A percentile compares a stretch with the other conserved stretches of the same genome.
These are phyloP conservation scores for Philypnodon macrostomus DNA, from an alignment of 2,797 vertebrate species.

Conservation along the genomic window DNA sequence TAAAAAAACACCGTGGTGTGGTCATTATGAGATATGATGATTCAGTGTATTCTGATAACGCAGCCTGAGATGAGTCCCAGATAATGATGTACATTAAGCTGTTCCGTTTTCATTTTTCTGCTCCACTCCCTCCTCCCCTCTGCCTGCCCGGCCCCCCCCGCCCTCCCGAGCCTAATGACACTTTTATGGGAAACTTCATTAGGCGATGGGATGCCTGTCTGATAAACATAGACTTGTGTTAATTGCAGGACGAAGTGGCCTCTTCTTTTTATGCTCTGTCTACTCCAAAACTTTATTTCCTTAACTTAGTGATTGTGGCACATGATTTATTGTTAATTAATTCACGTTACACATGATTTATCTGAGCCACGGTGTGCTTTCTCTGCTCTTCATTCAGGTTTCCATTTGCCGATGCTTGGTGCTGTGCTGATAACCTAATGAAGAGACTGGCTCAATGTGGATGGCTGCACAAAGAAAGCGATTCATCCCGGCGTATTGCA, in stretches of 20 bases:
- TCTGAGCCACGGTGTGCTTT: constrained; percentile 17
- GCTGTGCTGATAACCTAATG: constrained; percentile 38
- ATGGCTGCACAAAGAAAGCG: constrained; percentile 38
- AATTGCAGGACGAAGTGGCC: constrained; percentile 57
- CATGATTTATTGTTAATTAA: constrained; percentile 51
- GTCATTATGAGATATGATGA: constrained; percentile 64
- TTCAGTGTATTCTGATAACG: constrained; percentile 68
- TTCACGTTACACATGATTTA: constrained; percentile 32
- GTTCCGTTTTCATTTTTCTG: constrained; percentile 55
- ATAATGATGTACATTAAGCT: constrained; percentile 70
- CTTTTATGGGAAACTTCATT: constrained; percentile 76
- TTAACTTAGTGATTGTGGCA: constrained; percentile 28
- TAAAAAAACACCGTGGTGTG: constrained; percentile 40
- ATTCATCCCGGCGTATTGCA: constrained; percentile 51
- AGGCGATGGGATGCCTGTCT: constrained; percentile 54
- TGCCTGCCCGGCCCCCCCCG: background rate
- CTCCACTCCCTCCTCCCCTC: constrained; percentile 11
- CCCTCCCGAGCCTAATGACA: constrained; percentile 59
- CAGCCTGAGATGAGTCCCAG: constrained; percentile 47
- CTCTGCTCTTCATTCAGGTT: constrained; percentile 7
- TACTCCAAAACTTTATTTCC: constrained; percentile 14
- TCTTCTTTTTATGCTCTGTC: constrained; percentile 24
- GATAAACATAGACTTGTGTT: constrained; percentile 64
- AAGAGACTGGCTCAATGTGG: constrained; percentile 33
- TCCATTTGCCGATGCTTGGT: background rate